Base-by-base conservation (phyloP, 2,797 vertebrate species). In the Rhinogobio ventralis region DNA sequence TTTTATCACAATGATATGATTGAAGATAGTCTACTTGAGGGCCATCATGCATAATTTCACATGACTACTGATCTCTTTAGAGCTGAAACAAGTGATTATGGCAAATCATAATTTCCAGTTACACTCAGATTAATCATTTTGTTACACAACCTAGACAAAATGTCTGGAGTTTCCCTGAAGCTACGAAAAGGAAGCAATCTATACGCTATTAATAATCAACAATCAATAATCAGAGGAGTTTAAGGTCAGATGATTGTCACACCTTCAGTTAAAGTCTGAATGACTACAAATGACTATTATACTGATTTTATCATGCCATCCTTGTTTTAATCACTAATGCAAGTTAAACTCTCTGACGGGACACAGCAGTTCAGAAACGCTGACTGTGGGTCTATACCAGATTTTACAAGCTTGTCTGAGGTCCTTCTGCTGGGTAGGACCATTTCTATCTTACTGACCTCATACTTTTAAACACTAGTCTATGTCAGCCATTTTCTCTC, bases 361-460 rank as follows among this genome's bases (percentile, higher is more conserved):
- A 55, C 64, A 69, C 49, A 42, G 62, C 62, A 68, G 64, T 36
- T 76, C 33, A 76, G 30, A 25, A 77, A 36, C 6, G 23, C 23
- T 75, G 28, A 57, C 53, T 74, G 28, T 74, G 42, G 69, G n/a
- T 13, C 17, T 74, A n/a, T 57, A 76, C 33, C 23, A 77, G 74
- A 28, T 77, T 77, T 77, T 42, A 46, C 77, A 79, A 33, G 25
- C 10, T 62, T 62, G 33, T 77, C 75, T 79, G 57, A 64, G 57
- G 39, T 78, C 36, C 36, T 64, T 28, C n/a, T 78, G 39, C 57
- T 64, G 57, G 5, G 9, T 64, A 55, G 33, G 36, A 39, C 33
- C 20, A 3, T 39, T 9, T 28, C 36, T 30, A 30, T 55, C 19
- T 39, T 39, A 9, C 39, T 39, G 39, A 39, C 8, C 8, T 39